Percentiles rank a stretch among this genome's conserved stretches.
phyloP scores from a whole-genome alignment of 2,888 invertebrate genomes.

The Petrophora chlorosata region DNA sequence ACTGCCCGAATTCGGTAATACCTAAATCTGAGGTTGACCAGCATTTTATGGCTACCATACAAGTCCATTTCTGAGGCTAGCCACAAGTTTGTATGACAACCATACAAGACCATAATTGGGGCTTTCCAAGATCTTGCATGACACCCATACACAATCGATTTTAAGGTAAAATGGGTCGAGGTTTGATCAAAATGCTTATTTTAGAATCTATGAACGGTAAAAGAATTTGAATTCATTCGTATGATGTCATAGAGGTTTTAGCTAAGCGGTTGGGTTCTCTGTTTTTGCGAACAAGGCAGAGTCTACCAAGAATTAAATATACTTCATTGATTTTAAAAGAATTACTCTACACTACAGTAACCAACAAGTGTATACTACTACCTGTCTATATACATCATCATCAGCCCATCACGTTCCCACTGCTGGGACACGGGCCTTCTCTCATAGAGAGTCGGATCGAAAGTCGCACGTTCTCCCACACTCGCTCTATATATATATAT shows the following conservation, averaged over 20 bases:
- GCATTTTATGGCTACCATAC: constrained; percentile 34
- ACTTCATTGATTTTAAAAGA: no score
- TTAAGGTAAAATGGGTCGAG: constrained; percentile 11
- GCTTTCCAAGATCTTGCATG: neutral
- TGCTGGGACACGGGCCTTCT: no score
- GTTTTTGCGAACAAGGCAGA: no score
- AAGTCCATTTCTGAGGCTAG: constrained; percentile 37
- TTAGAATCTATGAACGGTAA: neutral
- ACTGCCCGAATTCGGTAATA: constrained; percentile 37
- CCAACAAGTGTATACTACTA: no score
- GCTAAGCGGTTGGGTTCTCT: no score
- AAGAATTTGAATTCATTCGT: neutral
- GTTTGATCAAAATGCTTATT: constrained; percentile 11
- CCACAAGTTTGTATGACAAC: constrained; percentile 20
- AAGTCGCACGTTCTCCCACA: no score
- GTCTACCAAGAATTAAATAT: no score
- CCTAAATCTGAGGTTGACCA: constrained; percentile 16
- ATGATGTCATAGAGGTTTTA: constrained; percentile 2
- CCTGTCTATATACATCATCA: no score
- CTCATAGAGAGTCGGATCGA: no score
- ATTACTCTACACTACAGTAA: no score
- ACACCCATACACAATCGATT: constrained; percentile 13
- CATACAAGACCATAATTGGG: constrained; percentile 43
- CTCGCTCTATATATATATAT: no score
- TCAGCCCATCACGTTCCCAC: no score